Percentiles rank a stretch among this genome's conserved stretches.
phyloP scores from a whole-genome alignment of 1,140 invertebrate genomes.

The Batillaria attramentaria region DNA sequence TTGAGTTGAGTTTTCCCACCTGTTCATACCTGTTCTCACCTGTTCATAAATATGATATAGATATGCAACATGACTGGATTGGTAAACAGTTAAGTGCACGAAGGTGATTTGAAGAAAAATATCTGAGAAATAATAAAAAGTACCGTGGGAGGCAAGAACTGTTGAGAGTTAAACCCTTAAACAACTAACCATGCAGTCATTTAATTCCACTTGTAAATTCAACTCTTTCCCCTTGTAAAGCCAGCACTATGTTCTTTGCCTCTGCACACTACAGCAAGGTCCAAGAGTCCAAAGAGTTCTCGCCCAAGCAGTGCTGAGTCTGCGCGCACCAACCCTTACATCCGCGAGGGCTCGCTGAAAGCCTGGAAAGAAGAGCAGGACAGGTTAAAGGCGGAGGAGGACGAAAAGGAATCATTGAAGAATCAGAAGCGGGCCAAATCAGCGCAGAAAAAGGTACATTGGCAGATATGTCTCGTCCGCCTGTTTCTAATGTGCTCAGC shows the following conservation, averaged over 20 bases:
- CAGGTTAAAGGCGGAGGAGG: constrained; percentile 60
- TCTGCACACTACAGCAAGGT: constrained; percentile 45
- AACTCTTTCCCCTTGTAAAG: no score
- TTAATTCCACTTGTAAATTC: no score
- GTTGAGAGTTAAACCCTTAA: no score
- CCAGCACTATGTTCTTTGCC: not conserved
- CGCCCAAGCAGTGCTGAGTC: constrained; percentile 55
- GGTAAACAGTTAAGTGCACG: not conserved
- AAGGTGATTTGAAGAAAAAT: no score
- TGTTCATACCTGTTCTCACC: no score
- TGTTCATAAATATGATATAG: not conserved
- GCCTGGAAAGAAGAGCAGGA: constrained; percentile 68
- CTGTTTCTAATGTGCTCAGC: no score
- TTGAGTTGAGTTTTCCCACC: not conserved
- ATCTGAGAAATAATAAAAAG: no score
- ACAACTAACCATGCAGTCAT: no score
- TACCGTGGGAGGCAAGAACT: no score
- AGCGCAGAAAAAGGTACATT: constrained; percentile 56
- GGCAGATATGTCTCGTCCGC: constrained; percentile 17
- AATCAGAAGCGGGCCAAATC: constrained; percentile 60
- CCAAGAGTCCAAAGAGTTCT: constrained; percentile 60
- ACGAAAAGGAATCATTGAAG: constrained; percentile 62
- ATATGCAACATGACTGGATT: not conserved
- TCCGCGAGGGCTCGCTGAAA: constrained; percentile 66
- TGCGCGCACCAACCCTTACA: constrained; percentile 54